Conservation (phyloP, 1,140 invertebrate species). For the Parasteatoda tepidariorum region DNA sequence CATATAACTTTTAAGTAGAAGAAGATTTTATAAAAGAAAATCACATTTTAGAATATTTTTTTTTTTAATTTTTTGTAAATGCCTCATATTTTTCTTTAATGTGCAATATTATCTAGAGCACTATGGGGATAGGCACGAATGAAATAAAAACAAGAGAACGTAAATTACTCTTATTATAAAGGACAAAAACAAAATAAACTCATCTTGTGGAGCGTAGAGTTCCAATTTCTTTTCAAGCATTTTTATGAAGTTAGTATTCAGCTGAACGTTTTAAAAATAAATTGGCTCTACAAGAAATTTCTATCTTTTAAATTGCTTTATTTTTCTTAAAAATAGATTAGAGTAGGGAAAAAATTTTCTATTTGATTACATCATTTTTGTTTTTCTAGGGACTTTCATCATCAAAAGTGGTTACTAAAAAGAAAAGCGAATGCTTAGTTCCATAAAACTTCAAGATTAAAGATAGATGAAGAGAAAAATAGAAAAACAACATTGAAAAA, state of each 20-base stretch:
- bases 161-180: constrained; percentile 25
- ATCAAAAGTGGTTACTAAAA: constrained; percentile 23
- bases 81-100: too few relatives aligned
- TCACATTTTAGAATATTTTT: too few relatives aligned
- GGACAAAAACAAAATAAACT: neutral
- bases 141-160: too few relatives aligned
- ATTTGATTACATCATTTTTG: constrained; percentile 33
- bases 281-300: constrained; percentile 31
- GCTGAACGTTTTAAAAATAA: constrained; percentile 31
- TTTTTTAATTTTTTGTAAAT: too few relatives aligned
- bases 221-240: neutral
- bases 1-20: too few relatives aligned
- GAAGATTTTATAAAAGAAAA: too few relatives aligned
- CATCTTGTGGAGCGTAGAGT: neutral
- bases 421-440: too few relatives aligned
- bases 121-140: too few relatives aligned
- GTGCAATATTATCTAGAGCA: too few relatives aligned
- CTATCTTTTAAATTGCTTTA: constrained; percentile 4
- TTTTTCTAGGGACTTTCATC: constrained; percentile 15
- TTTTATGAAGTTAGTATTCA: constrained; percentile 45
- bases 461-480: too few relatives aligned
- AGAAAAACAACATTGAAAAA: too few relatives aligned
- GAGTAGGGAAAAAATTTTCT: constrained; percentile 9
- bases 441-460: too few relatives aligned
- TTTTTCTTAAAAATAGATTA: constrained; percentile 47